Percentiles rank a stretch among this genome's conserved stretches.
phyloP scores from a whole-genome alignment of 1,140 invertebrate species.

The Pissodes strobi region DNA sequence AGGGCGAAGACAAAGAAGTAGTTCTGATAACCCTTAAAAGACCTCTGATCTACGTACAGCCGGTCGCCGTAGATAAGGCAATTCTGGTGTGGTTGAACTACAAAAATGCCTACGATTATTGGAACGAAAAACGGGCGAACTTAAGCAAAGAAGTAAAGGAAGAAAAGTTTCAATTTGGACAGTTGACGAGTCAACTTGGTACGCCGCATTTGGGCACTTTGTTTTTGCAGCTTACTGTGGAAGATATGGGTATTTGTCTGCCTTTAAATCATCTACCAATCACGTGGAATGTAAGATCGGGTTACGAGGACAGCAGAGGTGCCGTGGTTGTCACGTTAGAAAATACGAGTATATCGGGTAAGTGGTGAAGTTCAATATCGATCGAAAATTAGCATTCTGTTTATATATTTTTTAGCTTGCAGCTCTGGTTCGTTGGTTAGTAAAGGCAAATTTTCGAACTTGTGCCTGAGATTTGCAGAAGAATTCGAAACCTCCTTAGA shows the following conservation, averaged over 20 bases:
- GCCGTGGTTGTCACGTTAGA: conserved; percentile 94
- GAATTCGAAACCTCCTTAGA: conserved; percentile 95
- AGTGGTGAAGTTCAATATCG: conserved; percentile 4
- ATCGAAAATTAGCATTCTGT: neutral
- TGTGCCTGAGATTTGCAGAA: conserved; percentile 92
- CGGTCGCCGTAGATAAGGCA: conserved; percentile 93
- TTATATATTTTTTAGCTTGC: conserved; percentile 61
- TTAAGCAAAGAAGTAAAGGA: conserved; percentile 80
- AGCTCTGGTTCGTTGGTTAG: conserved; percentile 80
- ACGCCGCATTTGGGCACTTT: conserved; percentile 82
- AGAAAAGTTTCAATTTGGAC: conserved; percentile 77
- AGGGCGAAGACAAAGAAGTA: conserved; percentile 90
- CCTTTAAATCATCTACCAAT: conserved; percentile 83
- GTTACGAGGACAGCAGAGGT: conserved; percentile 82
- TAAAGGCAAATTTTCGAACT: conserved; percentile 79
- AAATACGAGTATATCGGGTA: conserved; percentile 84
- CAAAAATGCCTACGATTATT: conserved; percentile 98
- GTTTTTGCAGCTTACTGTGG: conserved; percentile 92
- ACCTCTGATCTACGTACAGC: conserved; percentile 93
- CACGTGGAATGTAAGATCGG: conserved; percentile 67
- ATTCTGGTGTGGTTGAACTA: conserved; percentile 98
- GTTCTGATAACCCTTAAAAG: conserved; percentile 89
- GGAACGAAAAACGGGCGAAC: conserved; percentile 92
- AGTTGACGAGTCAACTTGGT: conserved; percentile 73
- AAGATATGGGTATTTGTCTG: conserved; percentile 95